A percentile compares a stretch with the other conserved stretches of the same genome.
These are phyloP conservation scores for Tetramorium alpestre DNA, from an alignment of 1,140 invertebrate species.

Conservation along the genomic window DNA sequence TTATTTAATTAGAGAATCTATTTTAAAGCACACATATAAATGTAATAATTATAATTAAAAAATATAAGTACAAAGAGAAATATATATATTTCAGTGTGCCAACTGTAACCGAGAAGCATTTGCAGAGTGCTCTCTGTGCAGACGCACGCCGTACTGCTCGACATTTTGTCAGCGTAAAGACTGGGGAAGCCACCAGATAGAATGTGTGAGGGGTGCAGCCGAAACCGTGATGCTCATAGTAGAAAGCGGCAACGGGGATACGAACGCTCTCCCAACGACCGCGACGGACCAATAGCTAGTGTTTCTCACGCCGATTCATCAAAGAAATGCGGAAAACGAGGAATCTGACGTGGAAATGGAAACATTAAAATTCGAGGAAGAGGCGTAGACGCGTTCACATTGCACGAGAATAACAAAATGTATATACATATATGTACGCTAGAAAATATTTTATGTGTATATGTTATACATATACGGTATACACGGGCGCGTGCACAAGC, in stretches of 20 bases:
- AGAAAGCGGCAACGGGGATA: conserved; percentile 84
- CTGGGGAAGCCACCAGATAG: conserved; percentile 93
- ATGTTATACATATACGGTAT: neutral
- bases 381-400: conserved; percentile 47
- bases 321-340: conserved; percentile 72
- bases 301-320: conserved; percentile 77
- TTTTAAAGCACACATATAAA: neutral
- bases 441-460: conserved; percentile 54
- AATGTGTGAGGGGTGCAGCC: conserved; percentile 90
- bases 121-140: conserved; percentile 93
- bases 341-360: conserved; percentile 59
- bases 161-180: conserved; percentile 95
- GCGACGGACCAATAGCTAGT: conserved; percentile 83
- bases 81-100: conserved; percentile 88
- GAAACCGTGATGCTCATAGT: conserved; percentile 88
- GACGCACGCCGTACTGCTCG: conserved; percentile 94
- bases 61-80: neutral
- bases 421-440: conserved; percentile 43
- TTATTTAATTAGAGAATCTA: neutral
- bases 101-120: conserved; percentile 95
- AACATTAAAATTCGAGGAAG: conserved; percentile 52
- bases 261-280: conserved; percentile 74
- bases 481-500: neutral
- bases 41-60: neutral
- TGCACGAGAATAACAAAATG: conserved; percentile 33